Base-by-base conservation (phyloP, 2,797 vertebrate species). In the Melanotaenia boesemani region DNA sequence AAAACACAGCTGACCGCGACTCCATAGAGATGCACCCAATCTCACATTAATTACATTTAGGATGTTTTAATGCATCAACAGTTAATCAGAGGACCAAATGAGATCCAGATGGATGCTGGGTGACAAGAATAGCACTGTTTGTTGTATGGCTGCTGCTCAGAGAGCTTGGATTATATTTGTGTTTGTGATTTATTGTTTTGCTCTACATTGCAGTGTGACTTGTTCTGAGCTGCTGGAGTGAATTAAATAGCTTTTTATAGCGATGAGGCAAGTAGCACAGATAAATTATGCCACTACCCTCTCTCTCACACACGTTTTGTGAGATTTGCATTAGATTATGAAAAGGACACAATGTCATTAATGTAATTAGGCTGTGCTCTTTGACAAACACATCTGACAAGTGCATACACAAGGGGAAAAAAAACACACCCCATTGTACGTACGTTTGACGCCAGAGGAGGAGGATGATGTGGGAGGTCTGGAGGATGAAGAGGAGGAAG, bases 371-470 rank as follows among this genome's bases (percentile, higher is more conserved):
- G 41, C 39, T 5, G 55, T 2, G 44, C 6, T 70, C 58, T 59
- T 69, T 74, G 41, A 28, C 16, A 69, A n/a, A 9, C 1, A 69
- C 63, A 70, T 32, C 37, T 3, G 59, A 54, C 20, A 3, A 8
- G 56, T 2, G 28, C 41, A n/a, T 72, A 85, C 54, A 77, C 65
- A n/a, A 69, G 56, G 16, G 10, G 7, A 72, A 67, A 16, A 30
- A 70, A 62, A 82, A 72, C 61, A 71, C 61, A 44, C 50, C 30
- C 69, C 18, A 26, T 24, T 69, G 61, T 86, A 95, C 97, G 90
- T 94, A 99, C 98, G 92, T 93, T 98, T 99, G 28, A 96, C 95
- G 66, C 96, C 97, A 26, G 96, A 91, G 30, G 95, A 94, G 44
- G 95, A 91, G 12, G 96, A 95, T 18, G 96, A 95, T 3, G 94